Percentiles rank a stretch among this genome's conserved stretches.
Conservation (phyloP, 2,888 invertebrate genomes). For the Koerneria pararmatus region DNA sequence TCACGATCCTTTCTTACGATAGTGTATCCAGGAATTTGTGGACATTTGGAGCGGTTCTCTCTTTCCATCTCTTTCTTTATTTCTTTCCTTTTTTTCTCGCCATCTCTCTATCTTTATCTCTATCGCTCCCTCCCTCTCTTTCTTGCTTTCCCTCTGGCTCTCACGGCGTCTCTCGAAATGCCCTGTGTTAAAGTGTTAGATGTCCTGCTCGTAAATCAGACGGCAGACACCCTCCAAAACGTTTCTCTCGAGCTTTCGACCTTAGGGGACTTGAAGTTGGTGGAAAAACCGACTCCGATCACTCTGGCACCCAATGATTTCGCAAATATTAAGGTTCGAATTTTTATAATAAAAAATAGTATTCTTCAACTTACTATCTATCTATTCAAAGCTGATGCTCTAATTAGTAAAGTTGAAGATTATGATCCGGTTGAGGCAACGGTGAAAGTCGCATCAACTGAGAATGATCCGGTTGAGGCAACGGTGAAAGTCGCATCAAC, state of each 20-base stretch:
- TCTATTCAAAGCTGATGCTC: not conserved
- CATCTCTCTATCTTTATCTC: slow-evolving; percentile 65
- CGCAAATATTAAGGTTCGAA: slow-evolving; percentile 86
- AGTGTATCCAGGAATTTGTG: too few species aligned
- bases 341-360: not conserved
- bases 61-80: not conserved
- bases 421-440: slow-evolving; percentile 47
- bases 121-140: not conserved
- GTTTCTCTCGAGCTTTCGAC: slow-evolving; percentile 95
- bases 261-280: slow-evolving; percentile 81
- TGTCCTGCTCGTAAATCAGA: slow-evolving; percentile 95
- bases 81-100: slow-evolving; percentile 67
- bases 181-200: slow-evolving; percentile 74
- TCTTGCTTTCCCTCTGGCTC: slow-evolving; percentile 18
- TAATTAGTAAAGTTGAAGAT: too few species aligned
- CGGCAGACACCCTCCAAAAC: slow-evolving; percentile 92
- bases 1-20: too few species aligned
- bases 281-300: slow-evolving; percentile 91
- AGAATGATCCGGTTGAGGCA: slow-evolving; percentile 39
- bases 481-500: slow-evolving; percentile 80
- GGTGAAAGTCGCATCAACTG: slow-evolving; percentile 40
- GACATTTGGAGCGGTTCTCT: too few species aligned
- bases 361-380: not conserved
- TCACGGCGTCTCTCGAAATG: too few species aligned
- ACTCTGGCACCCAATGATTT: slow-evolving; percentile 94